Evolutionary conservation across 2,888 invertebrate species (phyloP).

Genomic region (Leptinotarsa peninsularis): DNA sequence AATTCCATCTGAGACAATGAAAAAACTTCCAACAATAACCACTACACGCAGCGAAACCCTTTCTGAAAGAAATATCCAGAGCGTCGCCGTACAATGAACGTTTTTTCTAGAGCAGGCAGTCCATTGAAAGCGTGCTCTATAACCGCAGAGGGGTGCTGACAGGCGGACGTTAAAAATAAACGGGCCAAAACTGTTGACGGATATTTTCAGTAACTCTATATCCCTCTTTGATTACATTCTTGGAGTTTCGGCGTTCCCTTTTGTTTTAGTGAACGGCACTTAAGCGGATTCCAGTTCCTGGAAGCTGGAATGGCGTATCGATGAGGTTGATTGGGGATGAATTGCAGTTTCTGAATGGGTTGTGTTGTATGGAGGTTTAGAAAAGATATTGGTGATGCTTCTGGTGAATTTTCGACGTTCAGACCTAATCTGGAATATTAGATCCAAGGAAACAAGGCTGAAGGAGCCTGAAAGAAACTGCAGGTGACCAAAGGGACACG

Average conservation of each 20-base stretch:
- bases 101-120: conserved; percentile 3
- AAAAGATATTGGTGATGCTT: neutral
- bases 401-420: no score
- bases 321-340: conserved; percentile 2
- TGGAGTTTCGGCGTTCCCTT: neutral
- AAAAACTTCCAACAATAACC: neutral
- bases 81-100: neutral
- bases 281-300: conserved; percentile 5
- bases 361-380: neutral
- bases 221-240: conserved; percentile 17
- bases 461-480: no score
- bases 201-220: conserved; percentile 17
- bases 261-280: conserved; percentile 18
- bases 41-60: neutral
- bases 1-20: neutral
- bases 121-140: conserved; percentile 11
- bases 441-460: no score
- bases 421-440: no score
- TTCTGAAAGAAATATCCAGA: neutral
- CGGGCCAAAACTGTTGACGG: neutral
- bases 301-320: neutral
- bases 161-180: conserved; percentile 8
- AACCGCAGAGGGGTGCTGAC: neutral
- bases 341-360: neutral
- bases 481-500: no score